These are phyloP conservation scores for Drosophila pachea DNA, from an alignment of 1,140 invertebrate genomes.

Conservation along the genomic window DNA sequence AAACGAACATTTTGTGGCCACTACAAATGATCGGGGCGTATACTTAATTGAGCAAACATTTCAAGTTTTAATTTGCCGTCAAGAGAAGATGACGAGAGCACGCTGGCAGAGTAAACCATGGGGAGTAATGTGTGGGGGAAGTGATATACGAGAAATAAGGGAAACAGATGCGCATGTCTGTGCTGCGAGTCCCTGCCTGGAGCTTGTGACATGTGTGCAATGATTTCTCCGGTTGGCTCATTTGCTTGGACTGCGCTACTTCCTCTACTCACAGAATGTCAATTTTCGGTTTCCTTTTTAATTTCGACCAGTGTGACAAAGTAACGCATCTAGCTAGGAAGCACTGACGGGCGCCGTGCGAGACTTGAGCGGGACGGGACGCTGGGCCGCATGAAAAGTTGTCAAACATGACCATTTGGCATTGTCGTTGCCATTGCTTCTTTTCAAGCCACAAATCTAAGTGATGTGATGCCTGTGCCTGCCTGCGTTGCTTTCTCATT, in stretches of 20 bases:
- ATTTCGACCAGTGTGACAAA: conserved; percentile 58
- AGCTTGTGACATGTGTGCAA: conserved; percentile 35
- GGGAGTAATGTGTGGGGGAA: conserved; percentile 34
- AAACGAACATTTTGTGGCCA: conserved; percentile 24
- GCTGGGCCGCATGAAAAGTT: conserved; percentile 29
- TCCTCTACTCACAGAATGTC: conserved; percentile 9
- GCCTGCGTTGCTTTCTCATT: conserved; percentile 57
- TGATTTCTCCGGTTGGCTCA: conserved; percentile 25
- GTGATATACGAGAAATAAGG: conserved; percentile 48
- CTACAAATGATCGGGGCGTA: conserved; percentile 11
- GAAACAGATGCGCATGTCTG: conserved; percentile 1
- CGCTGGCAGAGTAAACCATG: no score
- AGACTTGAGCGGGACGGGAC: not conserved
- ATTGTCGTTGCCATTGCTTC: conserved; percentile 45
- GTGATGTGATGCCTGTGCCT: conserved; percentile 54
- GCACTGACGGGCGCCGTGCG: no score
- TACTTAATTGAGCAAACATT: conserved; percentile 42
- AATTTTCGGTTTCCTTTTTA: conserved; percentile 43
- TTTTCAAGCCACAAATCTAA: conserved; percentile 69
- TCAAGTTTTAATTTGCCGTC: conserved; percentile 48
- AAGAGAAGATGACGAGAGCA: conserved; percentile 30
- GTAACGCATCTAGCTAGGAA: conserved; percentile 46
- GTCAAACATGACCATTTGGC: conserved; percentile 69
- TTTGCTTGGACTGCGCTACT: not conserved
- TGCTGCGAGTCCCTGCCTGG: conserved; percentile 22